Conservation (phyloP, 2,888 invertebrate genomes). For the Chymomyza caudatula region DNA sequence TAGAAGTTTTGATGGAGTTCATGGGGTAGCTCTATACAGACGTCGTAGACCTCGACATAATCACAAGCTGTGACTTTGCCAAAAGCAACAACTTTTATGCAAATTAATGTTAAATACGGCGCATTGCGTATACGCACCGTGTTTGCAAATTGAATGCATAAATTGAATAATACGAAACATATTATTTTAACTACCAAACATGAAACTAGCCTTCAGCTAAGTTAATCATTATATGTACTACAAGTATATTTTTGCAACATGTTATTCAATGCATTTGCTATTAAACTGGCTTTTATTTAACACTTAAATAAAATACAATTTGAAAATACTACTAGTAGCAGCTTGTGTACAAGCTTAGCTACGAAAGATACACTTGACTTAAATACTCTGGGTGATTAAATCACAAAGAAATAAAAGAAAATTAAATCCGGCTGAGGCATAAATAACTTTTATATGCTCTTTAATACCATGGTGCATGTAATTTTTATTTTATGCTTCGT, state of each 20-base stretch:
- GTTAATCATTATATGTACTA: neutral
- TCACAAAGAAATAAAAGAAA: neutral
- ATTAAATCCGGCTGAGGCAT: neutral
- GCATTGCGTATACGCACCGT: conserved; percentile 21
- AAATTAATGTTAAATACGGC: neutral
- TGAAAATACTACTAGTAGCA: neutral
- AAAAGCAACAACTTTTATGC: no score
- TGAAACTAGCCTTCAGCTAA: neutral
- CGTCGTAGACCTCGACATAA: no score
- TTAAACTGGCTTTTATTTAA: neutral
- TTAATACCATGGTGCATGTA: neutral
- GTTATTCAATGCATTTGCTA: neutral
- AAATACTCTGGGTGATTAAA: neutral
- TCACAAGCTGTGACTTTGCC: no score
- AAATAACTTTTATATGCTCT: neutral
- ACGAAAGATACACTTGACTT: neutral
- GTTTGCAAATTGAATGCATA: neutral
- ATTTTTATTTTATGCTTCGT: neutral
- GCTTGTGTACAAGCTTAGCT: neutral
- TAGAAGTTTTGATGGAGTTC: no score
- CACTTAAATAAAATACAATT: neutral
- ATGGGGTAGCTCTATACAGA: no score
- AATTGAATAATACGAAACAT: conserved; percentile 12
- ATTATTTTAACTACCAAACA: neutral
- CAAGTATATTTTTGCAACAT: neutral